These are phyloP conservation scores for Montipora foliosa DNA, from an alignment of 64 coral and sea anemone genomes.

Conservation along the genomic window DNA sequence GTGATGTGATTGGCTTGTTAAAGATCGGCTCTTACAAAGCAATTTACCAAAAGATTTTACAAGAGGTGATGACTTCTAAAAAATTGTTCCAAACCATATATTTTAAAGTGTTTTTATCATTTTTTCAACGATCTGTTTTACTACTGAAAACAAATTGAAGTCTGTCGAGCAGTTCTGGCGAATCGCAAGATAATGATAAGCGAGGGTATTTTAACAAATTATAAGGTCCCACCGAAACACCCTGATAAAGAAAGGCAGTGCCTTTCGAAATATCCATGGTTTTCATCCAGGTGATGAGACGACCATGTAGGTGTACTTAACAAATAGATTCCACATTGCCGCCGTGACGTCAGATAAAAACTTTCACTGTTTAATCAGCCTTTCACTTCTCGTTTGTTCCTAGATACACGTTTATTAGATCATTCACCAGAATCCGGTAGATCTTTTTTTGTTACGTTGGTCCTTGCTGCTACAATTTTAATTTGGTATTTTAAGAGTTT, in stretches of 20 bases:
- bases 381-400: not conserved
- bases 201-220: no score
- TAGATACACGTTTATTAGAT: no score
- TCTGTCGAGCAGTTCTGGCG: no score
- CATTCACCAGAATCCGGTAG: no score
- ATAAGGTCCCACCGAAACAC: no score
- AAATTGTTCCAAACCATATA: slow-evolving; percentile 1
- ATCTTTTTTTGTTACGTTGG: no score
- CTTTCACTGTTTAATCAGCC: no score
- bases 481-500: slow-evolving; percentile 1
- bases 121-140: slow-evolving; percentile 34
- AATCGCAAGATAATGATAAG: no score
- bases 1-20: slow-evolving; percentile 24
- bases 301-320: not conserved
- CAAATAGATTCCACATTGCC: no score
- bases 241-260: no score
- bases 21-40: not conserved
- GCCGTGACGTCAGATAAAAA: no score
- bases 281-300: not conserved
- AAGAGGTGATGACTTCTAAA: slow-evolving; percentile 15
- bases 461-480: not conserved
- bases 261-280: no score
- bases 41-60: not conserved
- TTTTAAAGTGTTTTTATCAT: not conserved
- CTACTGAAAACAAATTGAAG: not conserved